Percentiles rank a stretch among this genome's conserved stretches.
Conservation (phyloP, 2,113 vertebrate genomes). For the Hydrolagus affinis region DNA sequence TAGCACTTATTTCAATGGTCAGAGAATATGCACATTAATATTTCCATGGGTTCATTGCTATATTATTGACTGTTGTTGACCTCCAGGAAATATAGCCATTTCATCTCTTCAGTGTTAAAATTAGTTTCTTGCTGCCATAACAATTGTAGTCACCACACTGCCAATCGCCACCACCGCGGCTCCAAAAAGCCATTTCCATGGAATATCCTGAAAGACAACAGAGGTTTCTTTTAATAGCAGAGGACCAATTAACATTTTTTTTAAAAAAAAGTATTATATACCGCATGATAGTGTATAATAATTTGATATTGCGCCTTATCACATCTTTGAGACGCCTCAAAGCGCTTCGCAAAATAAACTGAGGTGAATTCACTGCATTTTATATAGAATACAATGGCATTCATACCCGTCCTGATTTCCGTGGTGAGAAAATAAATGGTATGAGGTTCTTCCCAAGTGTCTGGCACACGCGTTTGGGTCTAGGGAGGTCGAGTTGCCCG, state of each 20-base stretch:
- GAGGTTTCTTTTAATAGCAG: background rate
- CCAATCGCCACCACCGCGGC: constrained; percentile 59
- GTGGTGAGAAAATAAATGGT: constrained; percentile 46
- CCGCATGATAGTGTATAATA: no score
- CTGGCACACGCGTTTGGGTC: constrained; percentile 42
- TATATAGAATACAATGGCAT: background rate
- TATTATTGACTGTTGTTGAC: no score
- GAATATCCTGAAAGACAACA: constrained; percentile 48
- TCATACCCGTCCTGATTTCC: constrained; percentile 50
- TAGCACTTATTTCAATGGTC: background rate
- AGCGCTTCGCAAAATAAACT: background rate
- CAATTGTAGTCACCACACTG: constrained; percentile 57
- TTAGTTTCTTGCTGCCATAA: constrained; percentile 59
- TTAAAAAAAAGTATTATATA: no score
- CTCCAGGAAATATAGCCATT: no score
- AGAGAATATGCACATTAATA: background rate
- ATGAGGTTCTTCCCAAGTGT: constrained; percentile 46
- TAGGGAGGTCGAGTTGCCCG: constrained; percentile 34
- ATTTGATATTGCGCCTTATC: no score
- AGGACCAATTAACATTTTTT: no score
- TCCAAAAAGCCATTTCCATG: constrained; percentile 60
- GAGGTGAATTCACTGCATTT: no score
- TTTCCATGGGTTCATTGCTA: background rate
- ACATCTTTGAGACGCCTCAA: no score
- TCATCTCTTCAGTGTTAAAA: background rate